Conservation (phyloP, 2,888 invertebrate genomes). For the Drosophila kuntzei region DNA sequence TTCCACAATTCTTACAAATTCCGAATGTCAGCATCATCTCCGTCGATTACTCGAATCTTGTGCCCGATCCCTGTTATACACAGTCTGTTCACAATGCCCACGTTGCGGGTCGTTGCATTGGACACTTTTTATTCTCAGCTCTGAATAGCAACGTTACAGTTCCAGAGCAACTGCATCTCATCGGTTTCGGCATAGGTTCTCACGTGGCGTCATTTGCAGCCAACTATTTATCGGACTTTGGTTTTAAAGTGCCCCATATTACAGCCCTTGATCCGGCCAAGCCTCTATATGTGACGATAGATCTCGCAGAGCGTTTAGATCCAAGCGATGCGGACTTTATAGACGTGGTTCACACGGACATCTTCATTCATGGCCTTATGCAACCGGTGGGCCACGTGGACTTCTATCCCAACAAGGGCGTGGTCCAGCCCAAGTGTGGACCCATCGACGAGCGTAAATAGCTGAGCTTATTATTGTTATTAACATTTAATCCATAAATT, state of each 20-base stretch:
- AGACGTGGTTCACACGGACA: slow-evolving; percentile 88
- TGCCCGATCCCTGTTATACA: slow-evolving; percentile 87
- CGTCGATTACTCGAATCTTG: slow-evolving; percentile 88
- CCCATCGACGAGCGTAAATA: slow-evolving; percentile 15
- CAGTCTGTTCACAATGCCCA: slow-evolving; percentile 87
- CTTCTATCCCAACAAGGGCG: slow-evolving; percentile 88
- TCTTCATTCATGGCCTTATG: slow-evolving; percentile 86
- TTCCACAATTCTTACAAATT: slow-evolving; percentile 87
- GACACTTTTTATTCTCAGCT: slow-evolving; percentile 86
- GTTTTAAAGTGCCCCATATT: slow-evolving; percentile 85
- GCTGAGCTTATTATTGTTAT: background rate
- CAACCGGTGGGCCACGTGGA: slow-evolving; percentile 87
- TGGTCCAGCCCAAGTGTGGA: slow-evolving; percentile 87
- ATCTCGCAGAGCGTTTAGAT: slow-evolving; percentile 86
- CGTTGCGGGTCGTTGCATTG: slow-evolving; percentile 87
- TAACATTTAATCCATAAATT: background rate
- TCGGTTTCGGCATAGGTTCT: slow-evolving; percentile 89
- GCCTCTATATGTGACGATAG: slow-evolving; percentile 87
- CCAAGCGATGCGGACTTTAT: slow-evolving; percentile 87
- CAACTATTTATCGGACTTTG: slow-evolving; percentile 79
- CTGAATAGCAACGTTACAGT: slow-evolving; percentile 84
- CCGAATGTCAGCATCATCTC: slow-evolving; percentile 87
- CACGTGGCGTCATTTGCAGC: slow-evolving; percentile 87
- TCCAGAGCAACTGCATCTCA: slow-evolving; percentile 85
- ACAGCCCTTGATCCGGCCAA: slow-evolving; percentile 89